These are phyloP conservation scores for Ochropleura leucogaster DNA, from an alignment of 2,888 invertebrate genomes.

Conservation along the genomic window DNA sequence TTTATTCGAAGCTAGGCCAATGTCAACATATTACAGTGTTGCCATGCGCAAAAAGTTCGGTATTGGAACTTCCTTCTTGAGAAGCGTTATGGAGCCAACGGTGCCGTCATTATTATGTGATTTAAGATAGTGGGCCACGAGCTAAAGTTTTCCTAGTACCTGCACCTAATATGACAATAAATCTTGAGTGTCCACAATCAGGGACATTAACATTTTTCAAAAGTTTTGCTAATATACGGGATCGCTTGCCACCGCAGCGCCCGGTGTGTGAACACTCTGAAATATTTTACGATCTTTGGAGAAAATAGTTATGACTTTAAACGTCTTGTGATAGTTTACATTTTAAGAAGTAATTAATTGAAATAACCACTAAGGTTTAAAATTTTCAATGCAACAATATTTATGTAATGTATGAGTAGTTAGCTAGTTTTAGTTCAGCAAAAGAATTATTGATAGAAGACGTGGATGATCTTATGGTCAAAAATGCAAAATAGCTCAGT, in stretches of 20 bases:
- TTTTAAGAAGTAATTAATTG: not conserved
- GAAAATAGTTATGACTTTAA: conserved; percentile 1
- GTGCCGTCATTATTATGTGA: conserved; percentile 23
- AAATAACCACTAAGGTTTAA: not conserved
- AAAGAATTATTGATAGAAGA: conserved; percentile 1
- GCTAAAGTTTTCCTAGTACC: conserved; percentile 28
- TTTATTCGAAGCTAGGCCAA: not conserved
- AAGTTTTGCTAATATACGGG: conserved; percentile 63
- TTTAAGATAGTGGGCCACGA: conserved; percentile 31
- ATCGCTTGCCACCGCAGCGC: conserved; percentile 55
- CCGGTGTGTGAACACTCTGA: not conserved
- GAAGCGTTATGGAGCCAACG: not conserved
- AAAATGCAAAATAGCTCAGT: not conserved
- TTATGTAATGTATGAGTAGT: not conserved
- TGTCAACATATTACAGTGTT: not conserved
- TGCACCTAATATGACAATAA: conserved; percentile 63
- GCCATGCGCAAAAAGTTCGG: not conserved
- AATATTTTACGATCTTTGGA: conserved; percentile 30
- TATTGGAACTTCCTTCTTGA: conserved; percentile 8
- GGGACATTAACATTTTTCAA: conserved; percentile 72
- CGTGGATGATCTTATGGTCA: not conserved
- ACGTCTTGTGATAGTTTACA: not conserved
- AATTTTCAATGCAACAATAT: not conserved
- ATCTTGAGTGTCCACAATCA: conserved; percentile 57
- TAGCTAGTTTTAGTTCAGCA: not conserved